Percentiles rank a stretch among this genome's conserved stretches.
These are phyloP conservation scores for Mercenaria mercenaria DNA, from an alignment of 1,140 invertebrate genomes.

Conservation along the genomic window DNA sequence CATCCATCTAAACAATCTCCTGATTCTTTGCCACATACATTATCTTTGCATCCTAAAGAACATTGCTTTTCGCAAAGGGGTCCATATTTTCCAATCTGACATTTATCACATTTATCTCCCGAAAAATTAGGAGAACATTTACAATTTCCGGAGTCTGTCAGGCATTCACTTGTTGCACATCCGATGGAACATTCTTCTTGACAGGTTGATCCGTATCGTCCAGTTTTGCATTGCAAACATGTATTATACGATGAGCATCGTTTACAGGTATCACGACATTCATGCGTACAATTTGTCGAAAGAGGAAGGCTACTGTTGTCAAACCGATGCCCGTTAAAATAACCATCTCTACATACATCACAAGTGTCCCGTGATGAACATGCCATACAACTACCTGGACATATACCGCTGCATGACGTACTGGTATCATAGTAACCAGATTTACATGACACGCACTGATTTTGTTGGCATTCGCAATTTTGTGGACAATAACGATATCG, in stretches of 20 bases:
- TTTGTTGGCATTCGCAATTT: not conserved
- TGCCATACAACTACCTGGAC: not conserved
- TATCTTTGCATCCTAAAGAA: not conserved
- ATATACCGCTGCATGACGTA: not conserved
- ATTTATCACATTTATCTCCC: not conserved
- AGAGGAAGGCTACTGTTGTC: too few species aligned
- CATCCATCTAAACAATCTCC: not conserved
- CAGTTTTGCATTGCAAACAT: not conserved
- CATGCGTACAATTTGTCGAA: not conserved
- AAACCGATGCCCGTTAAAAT: not conserved
- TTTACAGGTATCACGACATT: not conserved
- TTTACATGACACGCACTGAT: not conserved
- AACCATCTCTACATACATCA: not conserved
- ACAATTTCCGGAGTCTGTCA: not conserved
- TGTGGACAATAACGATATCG: not conserved
- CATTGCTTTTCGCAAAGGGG: not conserved
- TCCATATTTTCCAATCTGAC: not conserved
- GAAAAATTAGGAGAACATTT: not conserved
- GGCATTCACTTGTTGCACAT: not conserved
- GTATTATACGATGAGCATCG: not conserved
- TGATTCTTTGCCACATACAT: not conserved
- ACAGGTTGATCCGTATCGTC: not conserved
- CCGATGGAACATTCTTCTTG: not conserved
- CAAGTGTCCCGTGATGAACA: too few species aligned
- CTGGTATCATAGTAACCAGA: not conserved